Evolutionary conservation across 2,797 vertebrate species (phyloP), one percentile per base, ranked within the genome.

Genomic region (Hoplostethus mediterraneus): DNA sequence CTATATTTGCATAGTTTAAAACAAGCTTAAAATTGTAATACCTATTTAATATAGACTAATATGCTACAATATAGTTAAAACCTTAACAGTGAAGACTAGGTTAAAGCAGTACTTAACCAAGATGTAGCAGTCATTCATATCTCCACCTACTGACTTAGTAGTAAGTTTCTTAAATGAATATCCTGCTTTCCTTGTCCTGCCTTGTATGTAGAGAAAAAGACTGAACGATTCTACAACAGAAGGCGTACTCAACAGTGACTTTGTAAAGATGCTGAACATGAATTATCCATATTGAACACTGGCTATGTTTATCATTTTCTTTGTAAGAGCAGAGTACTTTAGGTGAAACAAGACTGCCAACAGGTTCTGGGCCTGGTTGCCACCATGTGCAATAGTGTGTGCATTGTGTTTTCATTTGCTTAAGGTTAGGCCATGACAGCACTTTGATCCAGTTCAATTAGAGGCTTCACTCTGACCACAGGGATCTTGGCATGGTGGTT

Each of bases 271-370:
- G 21, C 30, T 63, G 2, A 58, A 42, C 10, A 11, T 0, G 4
- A 36, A 14, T 44, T 3, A 53, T 11, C 2, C 59, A 13, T 55
- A 44, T 52, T 38, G 5, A 54, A 51, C 5, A 16, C n/a, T 45
- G 3, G n/a, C 0, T 13, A 11, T 62, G 73, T 67, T 6, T 40
- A 2, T 36, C 63, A 14, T 70, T 59, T 65, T 65, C 63, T 47
- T 47, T 65, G 28, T 28, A 44, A 17, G 38, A 67, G 17, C 36
- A 47, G 13, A 63, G 45, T 1, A 2, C 11, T 59, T 59, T 2
- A 42, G 17, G 56, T 65, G 61, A 77, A 21, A 21, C 6, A 12
- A 38, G 6, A 28, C 63, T 82, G 59, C 73, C 84, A 83, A 89
- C 80, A 67, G 71, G 83, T 83, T 83, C 30, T 52, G 42, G 51